These are phyloP conservation scores for Microtus richardsoni DNA, from an alignment of 2,113 vertebrate species.

Conservation along the genomic window DNA sequence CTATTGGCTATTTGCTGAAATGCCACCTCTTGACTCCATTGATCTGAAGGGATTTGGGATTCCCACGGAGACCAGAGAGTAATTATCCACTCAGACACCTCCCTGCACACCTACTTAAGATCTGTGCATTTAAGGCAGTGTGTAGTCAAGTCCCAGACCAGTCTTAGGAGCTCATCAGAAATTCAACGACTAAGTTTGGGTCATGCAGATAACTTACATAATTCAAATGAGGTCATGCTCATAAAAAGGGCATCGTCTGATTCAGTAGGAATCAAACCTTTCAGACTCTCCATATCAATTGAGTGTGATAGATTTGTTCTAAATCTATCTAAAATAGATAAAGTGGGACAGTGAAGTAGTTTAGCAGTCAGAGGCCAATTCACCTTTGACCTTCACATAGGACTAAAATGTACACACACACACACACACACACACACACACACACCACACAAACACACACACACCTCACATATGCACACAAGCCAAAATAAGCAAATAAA, in stretches of 20 bases:
- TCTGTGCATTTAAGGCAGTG: neutral
- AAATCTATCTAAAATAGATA: neutral
- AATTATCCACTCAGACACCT: conserved; percentile 57
- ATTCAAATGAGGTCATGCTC: neutral
- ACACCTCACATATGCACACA: too few species aligned
- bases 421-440: neutral
- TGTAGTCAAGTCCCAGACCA: neutral
- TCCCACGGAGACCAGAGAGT: conserved; percentile 37
- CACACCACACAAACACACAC: neutral
- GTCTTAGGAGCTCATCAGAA: conserved; percentile 21
- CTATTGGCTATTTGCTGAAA: conserved; percentile 67
- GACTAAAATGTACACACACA: neutral
- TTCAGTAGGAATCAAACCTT: neutral
- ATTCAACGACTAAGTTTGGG: neutral
- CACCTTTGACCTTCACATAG: neutral
- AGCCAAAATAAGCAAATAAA: neutral
- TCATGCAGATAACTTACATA: neutral
- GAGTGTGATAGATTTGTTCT: neutral
- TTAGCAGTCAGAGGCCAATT: neutral
- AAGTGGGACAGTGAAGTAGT: neutral
- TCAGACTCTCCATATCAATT: neutral
- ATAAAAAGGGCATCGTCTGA: neutral
- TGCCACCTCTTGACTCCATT: conserved; percentile 45
- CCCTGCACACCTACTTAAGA: neutral
- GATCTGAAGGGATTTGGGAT: conserved; percentile 60